phyloP scores from a whole-genome alignment of 2,888 invertebrate species.

The Drosophila tripunctata region DNA sequence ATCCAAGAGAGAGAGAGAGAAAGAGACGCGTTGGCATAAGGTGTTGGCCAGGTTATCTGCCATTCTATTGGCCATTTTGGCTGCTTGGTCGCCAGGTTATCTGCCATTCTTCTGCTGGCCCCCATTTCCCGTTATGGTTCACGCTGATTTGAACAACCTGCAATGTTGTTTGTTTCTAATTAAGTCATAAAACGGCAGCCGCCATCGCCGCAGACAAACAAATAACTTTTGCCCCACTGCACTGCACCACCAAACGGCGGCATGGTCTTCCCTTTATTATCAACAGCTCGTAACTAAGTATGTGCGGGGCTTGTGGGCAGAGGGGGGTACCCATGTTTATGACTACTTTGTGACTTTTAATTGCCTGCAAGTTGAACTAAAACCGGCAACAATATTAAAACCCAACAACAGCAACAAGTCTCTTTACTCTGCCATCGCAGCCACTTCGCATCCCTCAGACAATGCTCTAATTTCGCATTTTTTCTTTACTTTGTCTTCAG shows the following conservation, averaged over 20 bases:
- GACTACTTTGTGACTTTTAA: conserved; percentile 72
- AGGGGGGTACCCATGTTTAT: conserved; percentile 53
- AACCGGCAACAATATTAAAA: conserved; percentile 30
- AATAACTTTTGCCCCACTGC: conserved; percentile 44
- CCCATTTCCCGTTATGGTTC: conserved; percentile 60
- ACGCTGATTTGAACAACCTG: conserved; percentile 66
- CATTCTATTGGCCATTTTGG: no score
- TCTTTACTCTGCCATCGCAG: no score
- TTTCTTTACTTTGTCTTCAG: not conserved
- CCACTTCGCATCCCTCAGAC: conserved; percentile 22
- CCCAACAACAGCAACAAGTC: conserved; percentile 14
- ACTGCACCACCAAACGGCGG: not conserved
- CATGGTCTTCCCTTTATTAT: conserved; percentile 39
- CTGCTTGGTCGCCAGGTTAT: conserved; percentile 44
- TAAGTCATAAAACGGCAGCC: conserved; percentile 71
- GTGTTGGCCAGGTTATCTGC: conserved; percentile 43
- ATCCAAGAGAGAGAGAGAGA: no score
- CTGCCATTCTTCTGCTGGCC: not conserved
- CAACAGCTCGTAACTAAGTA: conserved; percentile 57
- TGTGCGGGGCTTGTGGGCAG: conserved; percentile 1
- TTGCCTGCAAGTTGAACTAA: conserved; percentile 64
- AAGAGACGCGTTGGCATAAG: conserved; percentile 28
- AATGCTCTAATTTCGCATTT: conserved; percentile 43
- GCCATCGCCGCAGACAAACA: conserved; percentile 45
- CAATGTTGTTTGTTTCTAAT: conserved; percentile 54